Percentiles rank a stretch among this genome's conserved stretches.
phyloP scores from a whole-genome alignment of 2,113 vertebrate species.

The Saguinus imperator region DNA sequence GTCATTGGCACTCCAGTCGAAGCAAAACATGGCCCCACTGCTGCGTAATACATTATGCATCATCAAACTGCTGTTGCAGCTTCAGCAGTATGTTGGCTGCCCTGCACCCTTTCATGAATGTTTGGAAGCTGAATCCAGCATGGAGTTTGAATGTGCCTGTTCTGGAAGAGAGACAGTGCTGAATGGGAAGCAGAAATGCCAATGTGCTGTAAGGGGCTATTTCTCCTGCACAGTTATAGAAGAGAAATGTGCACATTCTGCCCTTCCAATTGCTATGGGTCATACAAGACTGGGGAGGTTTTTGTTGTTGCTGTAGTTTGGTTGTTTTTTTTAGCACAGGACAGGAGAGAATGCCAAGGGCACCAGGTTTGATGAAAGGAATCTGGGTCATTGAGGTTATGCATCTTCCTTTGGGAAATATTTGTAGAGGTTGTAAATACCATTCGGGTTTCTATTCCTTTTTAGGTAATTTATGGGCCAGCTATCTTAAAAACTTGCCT shows the following conservation, averaged over 20 bases:
- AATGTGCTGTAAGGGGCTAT: not conserved
- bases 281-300: not conserved
- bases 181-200: not conserved
- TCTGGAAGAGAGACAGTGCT: not conserved
- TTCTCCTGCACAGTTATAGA: not conserved
- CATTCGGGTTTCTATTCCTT: no score
- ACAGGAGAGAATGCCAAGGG: not conserved
- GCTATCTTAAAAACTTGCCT: not conserved
- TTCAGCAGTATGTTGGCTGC: conserved; percentile 20
- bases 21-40: not conserved
- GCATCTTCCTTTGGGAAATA: not conserved
- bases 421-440: no score
- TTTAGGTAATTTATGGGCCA: not conserved
- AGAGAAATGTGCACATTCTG: not conserved
- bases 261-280: conserved; percentile 1
- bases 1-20: not conserved
- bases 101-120: not conserved
- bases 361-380: not conserved
- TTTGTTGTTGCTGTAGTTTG: no score
- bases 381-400: no score
- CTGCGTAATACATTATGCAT: conserved; percentile 30
- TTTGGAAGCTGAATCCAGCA: conserved; percentile 41
- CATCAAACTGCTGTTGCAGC: conserved; percentile 2
- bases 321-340: not conserved
- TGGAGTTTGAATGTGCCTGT: not conserved